Percentiles rank a stretch among this genome's conserved stretches.
These are phyloP conservation scores for Clytia hemisphaerica DNA, from an alignment of 30 jellyfish, hydroid and myxozoan genomes.

Conservation along the genomic window DNA sequence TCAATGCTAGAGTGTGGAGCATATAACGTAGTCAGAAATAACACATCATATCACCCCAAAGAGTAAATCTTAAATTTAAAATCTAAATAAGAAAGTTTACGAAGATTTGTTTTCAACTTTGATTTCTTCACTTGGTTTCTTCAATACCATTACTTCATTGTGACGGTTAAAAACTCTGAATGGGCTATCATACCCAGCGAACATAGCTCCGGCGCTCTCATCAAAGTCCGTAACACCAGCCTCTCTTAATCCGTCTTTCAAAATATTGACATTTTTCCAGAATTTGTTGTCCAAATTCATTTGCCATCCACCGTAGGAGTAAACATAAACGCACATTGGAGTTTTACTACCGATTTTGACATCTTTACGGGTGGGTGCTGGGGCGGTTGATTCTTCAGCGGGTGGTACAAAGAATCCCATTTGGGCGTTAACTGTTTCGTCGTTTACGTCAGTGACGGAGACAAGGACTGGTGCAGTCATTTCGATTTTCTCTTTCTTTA, in stretches of 20 bases:
- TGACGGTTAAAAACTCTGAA: constrained; percentile 20
- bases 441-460: constrained; percentile 12
- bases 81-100: no score
- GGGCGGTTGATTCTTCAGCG: constrained; percentile 11
- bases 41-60: no score
- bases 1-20: no score
- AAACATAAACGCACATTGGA: constrained; percentile 52
- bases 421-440: neutral
- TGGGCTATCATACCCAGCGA: constrained; percentile 53
- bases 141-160: constrained; percentile 57
- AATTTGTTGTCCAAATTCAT: neutral
- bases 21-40: no score
- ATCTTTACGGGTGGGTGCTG: constrained; percentile 20
- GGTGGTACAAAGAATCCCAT: constrained; percentile 56
- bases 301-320: constrained; percentile 27
- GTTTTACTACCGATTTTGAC: neutral
- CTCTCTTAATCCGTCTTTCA: constrained; percentile 19
- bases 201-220: neutral
- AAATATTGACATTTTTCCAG: constrained; percentile 8
- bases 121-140: no score
- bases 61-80: no score
- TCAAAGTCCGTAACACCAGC: constrained; percentile 44
- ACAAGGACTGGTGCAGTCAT: constrained; percentile 53
- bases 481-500: constrained; percentile 16
- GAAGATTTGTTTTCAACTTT: no score